Base-by-base conservation (phyloP, 2,888 invertebrate genomes). In the Trissolcus japonicus region DNA sequence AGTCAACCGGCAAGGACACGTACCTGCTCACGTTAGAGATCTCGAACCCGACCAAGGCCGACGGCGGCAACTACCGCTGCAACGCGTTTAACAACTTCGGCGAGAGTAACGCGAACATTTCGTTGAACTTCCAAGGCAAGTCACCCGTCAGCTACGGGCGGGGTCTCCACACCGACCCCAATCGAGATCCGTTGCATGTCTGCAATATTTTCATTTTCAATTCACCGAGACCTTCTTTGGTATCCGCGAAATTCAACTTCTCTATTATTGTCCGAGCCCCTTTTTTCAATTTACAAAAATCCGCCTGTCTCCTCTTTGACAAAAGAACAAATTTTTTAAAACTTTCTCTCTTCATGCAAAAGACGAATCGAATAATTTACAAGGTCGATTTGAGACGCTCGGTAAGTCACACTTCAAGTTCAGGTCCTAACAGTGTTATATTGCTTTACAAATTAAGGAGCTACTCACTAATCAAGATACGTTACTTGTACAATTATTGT, bases 21-120 rank as follows among this genome's bases (percentile, higher is more conserved):
- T 98, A 96, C 90, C 92, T 73, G 57, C 66, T 98, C 83, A 95
- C 96, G 80, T 93, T 98, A 90, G 96, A 97, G 92, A 97, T 98
- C 87, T 93, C 94, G 90, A 96, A 97, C 91, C 99, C 99, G 67
- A 96, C 96, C 81, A 95, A 95, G 88, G 95, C 96, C 88, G 99
- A 99, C 90, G 99, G 98, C 86, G 99, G 99, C 84, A 97, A 97
- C 91, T 99, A 99, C 92, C 94, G 98, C 89, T 99, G 99, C 92
- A 98, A 98, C 91, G 99, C 99, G 86, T 95, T 98, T 92, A 99
- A 99, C 93, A 94, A 95, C 90, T 95, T 94, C 91, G 99, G 99
- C 90, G 99, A 99, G 93, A 98, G 98, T 92, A 99, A 99, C 92
- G 99, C 99, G 86, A 99, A 99, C 91, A 99, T 99, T 92, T 97